Base-by-base conservation (phyloP, 1,140 invertebrate genomes). In the Sesamia nonagrioides region DNA sequence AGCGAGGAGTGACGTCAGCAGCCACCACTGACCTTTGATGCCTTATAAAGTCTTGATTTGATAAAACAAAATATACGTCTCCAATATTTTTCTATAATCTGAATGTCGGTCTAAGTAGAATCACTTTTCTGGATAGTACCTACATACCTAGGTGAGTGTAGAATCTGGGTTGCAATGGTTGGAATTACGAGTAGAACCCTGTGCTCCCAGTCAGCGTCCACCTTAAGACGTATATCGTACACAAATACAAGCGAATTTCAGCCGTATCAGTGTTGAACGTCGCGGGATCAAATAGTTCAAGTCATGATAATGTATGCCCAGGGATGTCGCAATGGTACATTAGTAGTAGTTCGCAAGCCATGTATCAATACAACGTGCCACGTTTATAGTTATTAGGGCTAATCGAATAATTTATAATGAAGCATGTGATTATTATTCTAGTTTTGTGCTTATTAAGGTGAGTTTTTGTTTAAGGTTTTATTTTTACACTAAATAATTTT, bases 221-320 rank as follows among this genome's bases (percentile, higher is more conserved):
- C 18, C 66, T 69, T 27, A 48, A 48, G 6, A 6, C 11, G 13
- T 48, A 37, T 18, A 48, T 15, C 42, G 66, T 48, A 69, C 66
- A 69, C 45, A 58, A 69, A 69, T 69, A 33, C 13, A 33, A 50
- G 66, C 40, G 66, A 69, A 68, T 68, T 68, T 45, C 63, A 21
- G 40, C n/a, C 13, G 5, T 69, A 69, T 69, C 66, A 50, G 42
- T 37, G 40, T 52, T 71, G 27, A 18, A 35, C 40, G 21, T 13
- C 13, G 13, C 42, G 79, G 78, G 86, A 81, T 88, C 85, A 88
- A 50, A 79, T 27, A 84, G 83, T 88, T 88, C 86, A 88, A 79
- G 27, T 79, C 2, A 50, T n/a, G 83, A 86, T 88, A 86, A 74
- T 79, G 60, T 35, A 48, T 61, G 17, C 13, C 54, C 17, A 27